Conservation (phyloP, 1,140 invertebrate genomes). For the Nasonia longicornis region DNA sequence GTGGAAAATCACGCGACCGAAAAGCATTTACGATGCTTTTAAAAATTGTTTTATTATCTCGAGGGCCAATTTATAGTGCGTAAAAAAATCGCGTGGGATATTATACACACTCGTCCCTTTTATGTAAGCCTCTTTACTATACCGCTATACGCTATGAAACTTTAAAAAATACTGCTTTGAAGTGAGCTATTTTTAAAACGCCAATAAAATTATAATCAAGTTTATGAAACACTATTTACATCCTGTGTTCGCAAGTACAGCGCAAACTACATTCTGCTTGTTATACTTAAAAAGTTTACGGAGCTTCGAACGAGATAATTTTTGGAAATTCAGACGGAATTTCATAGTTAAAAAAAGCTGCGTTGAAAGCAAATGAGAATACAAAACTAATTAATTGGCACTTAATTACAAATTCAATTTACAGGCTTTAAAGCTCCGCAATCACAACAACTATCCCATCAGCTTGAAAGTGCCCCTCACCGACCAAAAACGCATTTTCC, state of each 20-base stretch:
- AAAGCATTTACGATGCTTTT: background rate
- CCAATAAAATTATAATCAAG: constrained; percentile 6
- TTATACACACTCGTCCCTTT: background rate
- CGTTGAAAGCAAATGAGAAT: too few species aligned
- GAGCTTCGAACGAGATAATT: too few species aligned
- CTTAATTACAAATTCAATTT: background rate
- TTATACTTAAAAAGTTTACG: too few species aligned
- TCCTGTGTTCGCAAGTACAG: background rate
- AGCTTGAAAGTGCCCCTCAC: background rate
- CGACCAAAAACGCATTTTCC: background rate
- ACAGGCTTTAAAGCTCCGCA: background rate
- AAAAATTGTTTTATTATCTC: background rate
- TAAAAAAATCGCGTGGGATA: background rate
- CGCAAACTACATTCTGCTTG: too few species aligned
- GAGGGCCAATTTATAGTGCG: background rate
- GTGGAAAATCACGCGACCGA: background rate
- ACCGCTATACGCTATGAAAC: background rate
- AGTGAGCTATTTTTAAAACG: constrained; percentile 14
- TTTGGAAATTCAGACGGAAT: too few species aligned
- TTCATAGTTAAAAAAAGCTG: too few species aligned
- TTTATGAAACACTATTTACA: background rate
- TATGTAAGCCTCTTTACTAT: background rate
- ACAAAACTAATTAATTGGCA: background rate
- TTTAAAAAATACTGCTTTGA: background rate
- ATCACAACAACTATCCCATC: background rate